Base-by-base conservation (phyloP, 2,888 invertebrate genomes). In the Macrophya alboannulata region DNA sequence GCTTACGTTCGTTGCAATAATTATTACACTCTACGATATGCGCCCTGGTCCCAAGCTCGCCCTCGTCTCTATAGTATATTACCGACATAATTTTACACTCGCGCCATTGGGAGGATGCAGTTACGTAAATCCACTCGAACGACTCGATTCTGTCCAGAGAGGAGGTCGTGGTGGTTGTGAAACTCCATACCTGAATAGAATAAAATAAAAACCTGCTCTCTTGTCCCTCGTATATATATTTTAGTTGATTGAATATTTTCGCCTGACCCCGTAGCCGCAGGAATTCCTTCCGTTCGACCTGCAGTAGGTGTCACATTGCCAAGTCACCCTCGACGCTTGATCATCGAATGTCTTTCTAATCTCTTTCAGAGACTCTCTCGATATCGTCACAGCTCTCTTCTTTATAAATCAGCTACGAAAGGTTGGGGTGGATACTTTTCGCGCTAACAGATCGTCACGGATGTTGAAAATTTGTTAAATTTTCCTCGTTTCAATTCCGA, bases 211-310 rank as follows among this genome's bases (percentile, higher is more conserved):
- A 40, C 40, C 81, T n/a, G 37, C 21, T 10, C 51, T 25, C 72
- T 4, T 31, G 4, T 43, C 74, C 74, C 74, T n/a, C 21, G 45
- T 45, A 40, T 21, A 43, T 72, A n/a, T 62, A 43, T 74, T 43
- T 74, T 12, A 68, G 37, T 45, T 74, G 43, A 55, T 77, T 77
- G 51, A 77, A 77, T 77, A 77, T 77, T 77, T 77, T 77, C 55
- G 10, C 77, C 55, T 31, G 48, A 9, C 51, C 51, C 55, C 21
- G 45, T 45, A 55, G 55, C 77, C 51, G 55, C 55, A 77, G 77
- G 77, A 77, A 77, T 77, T 51, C 37, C 77, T 77, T 77, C 77
- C 77, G 77, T 37, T 77, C 37, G 77, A 77, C 77, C 77, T 55
- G 77, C 37, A n/a, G n/a, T n/a, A n/a, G n/a, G 55, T 77, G 77